Evolutionary conservation across 2,888 invertebrate species (phyloP), one percentile per base, ranked within the genome.

Genomic region (Nebria brevicollis): DNA sequence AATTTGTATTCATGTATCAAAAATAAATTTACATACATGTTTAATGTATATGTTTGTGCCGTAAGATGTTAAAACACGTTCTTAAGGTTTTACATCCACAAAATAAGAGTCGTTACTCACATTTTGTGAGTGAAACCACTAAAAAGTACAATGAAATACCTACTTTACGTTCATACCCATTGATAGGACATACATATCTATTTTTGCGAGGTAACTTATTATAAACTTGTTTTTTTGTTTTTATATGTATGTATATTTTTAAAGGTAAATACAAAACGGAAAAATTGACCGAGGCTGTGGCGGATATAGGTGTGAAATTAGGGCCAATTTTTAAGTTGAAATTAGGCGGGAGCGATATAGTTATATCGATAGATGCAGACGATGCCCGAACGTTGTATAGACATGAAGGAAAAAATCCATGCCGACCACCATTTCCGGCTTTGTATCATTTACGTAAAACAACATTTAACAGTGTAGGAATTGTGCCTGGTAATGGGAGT

Each of bases 401-500:
- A 80, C 87, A 89, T 80, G 92, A 92, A 85, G 92, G 91, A 8
- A 88, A 88, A 83, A 86, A 85, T 74, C 92, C 92, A 0, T 84
- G 88, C 79, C 88, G 92, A 68, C 90, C 90, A 1, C 89, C 91
- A 2, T 89, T 93, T 84, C 90, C 91, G 66, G 91, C 92, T 1
- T 87, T 91, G 7, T 87, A 89, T 77, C 86, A 90, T 82, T 91
- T 91, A 84, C 86, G 92, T 70, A 85, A 89, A 82, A 87, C 89
- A 83, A 83, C 83, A 6, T 89, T 88, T 83, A 86, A 86, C 11
- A 91, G 91, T 82, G 89, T 90, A 10, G 92, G 92, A 11, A 88
- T 92, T 5, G 91, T 92, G 13, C 91, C 92, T 82, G 91, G 90
- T 74, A 92, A 92, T 86, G 92, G 92, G 0, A 89, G 90, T 20